phyloP scores from a whole-genome alignment of 2,888 invertebrate species.

The Eilema griseolum region DNA sequence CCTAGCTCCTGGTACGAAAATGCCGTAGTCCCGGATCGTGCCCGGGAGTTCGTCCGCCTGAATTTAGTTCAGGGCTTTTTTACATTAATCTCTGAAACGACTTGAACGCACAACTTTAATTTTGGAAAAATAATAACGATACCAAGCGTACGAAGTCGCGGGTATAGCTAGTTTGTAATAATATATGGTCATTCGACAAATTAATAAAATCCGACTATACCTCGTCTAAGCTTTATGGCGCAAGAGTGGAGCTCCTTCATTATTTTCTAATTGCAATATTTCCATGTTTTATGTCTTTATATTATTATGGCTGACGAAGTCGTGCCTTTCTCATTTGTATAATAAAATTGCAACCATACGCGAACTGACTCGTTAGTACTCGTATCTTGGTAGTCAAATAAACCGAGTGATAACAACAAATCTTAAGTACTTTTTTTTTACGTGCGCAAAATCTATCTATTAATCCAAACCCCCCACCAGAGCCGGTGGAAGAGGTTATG shows the following conservation, averaged over 20 bases:
- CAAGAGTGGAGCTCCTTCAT: neutral
- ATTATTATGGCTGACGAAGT: neutral
- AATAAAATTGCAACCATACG: neutral
- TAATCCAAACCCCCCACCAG: too few relatives aligned
- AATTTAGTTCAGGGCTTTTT: too few relatives aligned
- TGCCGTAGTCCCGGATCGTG: too few relatives aligned
- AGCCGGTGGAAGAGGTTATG: too few relatives aligned
- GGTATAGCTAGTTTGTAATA: neutral
- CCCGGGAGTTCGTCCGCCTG: too few relatives aligned
- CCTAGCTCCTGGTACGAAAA: too few relatives aligned
- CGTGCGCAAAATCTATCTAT: too few relatives aligned
- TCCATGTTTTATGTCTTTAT: slow-evolving; percentile 4
- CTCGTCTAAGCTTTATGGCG: neutral
- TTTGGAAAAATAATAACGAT: neutral
- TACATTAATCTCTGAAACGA: too few relatives aligned
- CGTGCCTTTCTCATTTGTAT: neutral
- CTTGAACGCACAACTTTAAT: too few relatives aligned
- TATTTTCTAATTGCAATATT: neutral
- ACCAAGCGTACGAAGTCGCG: neutral
- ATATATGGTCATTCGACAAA: neutral
- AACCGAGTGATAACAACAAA: too few relatives aligned
- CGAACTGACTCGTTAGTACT: neutral
- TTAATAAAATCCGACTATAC: neutral
- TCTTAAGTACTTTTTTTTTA: neutral
- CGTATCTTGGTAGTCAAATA: slow-evolving; percentile 4